These are phyloP conservation scores for Rynchops niger DNA, from an alignment of 2,113 vertebrate genomes.

Conservation along the genomic window DNA sequence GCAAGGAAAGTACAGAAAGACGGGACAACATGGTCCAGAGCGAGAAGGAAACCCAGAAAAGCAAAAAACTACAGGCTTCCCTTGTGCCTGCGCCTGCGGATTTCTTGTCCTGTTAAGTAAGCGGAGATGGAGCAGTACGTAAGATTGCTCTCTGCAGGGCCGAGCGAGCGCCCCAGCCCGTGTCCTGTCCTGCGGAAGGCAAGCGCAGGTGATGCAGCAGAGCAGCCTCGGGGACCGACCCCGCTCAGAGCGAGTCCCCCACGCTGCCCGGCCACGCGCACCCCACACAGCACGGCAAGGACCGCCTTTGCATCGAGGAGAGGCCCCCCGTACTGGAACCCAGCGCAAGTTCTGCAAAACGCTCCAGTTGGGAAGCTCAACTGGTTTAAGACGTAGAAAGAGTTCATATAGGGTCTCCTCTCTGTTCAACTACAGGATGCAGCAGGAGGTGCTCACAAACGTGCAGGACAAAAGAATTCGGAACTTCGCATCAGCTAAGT, in stretches of 20 bases:
- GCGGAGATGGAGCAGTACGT: too few relatives aligned
- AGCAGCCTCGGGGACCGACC: background rate
- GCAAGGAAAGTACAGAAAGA: background rate
- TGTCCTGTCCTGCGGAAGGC: too few relatives aligned
- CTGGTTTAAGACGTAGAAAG: too few relatives aligned
- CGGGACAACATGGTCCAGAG: fast-evolving
- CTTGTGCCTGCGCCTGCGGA: background rate
- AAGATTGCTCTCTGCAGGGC: background rate
- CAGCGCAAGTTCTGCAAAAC: background rate
- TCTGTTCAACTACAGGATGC: too few relatives aligned
- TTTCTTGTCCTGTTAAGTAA: too few relatives aligned
- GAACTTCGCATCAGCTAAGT: background rate
- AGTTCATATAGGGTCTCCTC: fast-evolving
- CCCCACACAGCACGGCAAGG: background rate
- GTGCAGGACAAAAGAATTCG: background rate
- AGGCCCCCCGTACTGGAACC: background rate
- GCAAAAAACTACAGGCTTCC: too few relatives aligned
- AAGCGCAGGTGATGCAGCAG: background rate
- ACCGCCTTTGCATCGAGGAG: fast-evolving
- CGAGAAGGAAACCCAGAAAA: too few relatives aligned
- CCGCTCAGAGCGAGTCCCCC: background rate
- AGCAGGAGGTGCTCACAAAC: background rate
- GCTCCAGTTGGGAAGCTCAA: background rate
- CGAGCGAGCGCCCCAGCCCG: background rate
- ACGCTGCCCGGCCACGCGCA: background rate